phyloP scores from a whole-genome alignment of 2,113 vertebrate species.

The Oreochromis spilurus region DNA sequence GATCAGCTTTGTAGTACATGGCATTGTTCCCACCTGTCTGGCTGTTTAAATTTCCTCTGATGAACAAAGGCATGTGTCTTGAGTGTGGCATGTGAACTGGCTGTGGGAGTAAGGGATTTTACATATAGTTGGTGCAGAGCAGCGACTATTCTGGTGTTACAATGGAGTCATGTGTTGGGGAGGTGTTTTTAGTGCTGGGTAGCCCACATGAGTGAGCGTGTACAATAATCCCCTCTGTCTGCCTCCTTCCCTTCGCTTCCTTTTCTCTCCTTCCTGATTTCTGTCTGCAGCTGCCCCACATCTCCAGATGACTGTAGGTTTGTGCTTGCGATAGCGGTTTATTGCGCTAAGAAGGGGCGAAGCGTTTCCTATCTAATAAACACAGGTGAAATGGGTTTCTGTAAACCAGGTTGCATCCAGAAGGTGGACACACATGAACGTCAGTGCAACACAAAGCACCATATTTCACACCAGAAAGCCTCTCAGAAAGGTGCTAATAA shows the following conservation, averaged over 20 bases:
- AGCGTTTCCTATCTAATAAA: constrained; percentile 20
- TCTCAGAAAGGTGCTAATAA: background rate
- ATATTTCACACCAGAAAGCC: background rate
- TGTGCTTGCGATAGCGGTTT: background rate
- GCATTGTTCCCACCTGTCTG: background rate
- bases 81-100: background rate
- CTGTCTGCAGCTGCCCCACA: constrained; percentile 45
- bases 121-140: constrained; percentile 14
- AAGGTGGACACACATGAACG: background rate
- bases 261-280: constrained; percentile 51
- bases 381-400: background rate
- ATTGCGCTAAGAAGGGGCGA: background rate
- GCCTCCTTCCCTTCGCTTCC: constrained; percentile 55
- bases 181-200: constrained; percentile 57
- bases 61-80: background rate
- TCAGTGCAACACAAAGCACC: background rate
- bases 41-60: background rate
- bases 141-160: constrained; percentile 47
- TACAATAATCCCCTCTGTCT: constrained; percentile 72
- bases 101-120: background rate
- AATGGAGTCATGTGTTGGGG: constrained; percentile 66
- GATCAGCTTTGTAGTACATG: background rate
- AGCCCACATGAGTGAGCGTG: constrained; percentile 60
- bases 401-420: background rate
- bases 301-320: constrained; percentile 24